Evolutionary conservation across 2,797 vertebrate species (phyloP), one percentile per base, ranked within the genome.

Genomic region (Enteromius anoplus): DNA sequence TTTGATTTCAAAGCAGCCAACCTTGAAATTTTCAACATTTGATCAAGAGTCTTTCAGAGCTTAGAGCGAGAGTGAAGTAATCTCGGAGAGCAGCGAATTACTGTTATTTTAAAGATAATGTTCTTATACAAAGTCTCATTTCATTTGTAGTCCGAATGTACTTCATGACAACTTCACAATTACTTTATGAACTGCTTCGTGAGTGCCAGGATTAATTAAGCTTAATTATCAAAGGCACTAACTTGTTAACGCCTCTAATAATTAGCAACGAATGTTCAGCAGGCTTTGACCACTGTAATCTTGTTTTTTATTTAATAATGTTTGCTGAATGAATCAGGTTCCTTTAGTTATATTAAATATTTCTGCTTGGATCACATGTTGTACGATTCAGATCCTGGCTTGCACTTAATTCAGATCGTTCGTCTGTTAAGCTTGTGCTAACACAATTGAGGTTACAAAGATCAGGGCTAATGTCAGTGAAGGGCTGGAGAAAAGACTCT

Each of bases 1-100:
- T 88, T 78, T 85, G 81, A 88, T 91, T 87, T 84, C 19, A 65
- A 65, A 53, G 77, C 85, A 84, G 15, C 86, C 84, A 80, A 70
- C 80, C 88, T 86, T 84, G 75, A 88, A 87, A 78, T 77, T 80
- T 76, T 78, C 65, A 23, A 68, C 80, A 84, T 72, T 82, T 71
- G 34, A 73, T 80, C 64, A 62, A 79, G 55, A 80, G 82, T 53
- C 70, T 83, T 78, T 85, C 71, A 80, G 81, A 81, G 77, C 65
- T 86, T 34, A 77, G 83, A 76, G 82, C 66, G 65, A 76, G 78
- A 68, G 64, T 47, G 53, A 75, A 86, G 84, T 83, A 17, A 82
- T 78, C 78, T 83, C 2, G 49, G 60, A 83, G 82, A 70, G 49
- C 70, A 40, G 66, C n/a, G 21, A 58, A 82, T 87, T 85, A 82